Percentiles rank a stretch among this genome's conserved stretches.
Conservation (phyloP, 1,140 invertebrate species). For the Dreissena rostriformis region DNA sequence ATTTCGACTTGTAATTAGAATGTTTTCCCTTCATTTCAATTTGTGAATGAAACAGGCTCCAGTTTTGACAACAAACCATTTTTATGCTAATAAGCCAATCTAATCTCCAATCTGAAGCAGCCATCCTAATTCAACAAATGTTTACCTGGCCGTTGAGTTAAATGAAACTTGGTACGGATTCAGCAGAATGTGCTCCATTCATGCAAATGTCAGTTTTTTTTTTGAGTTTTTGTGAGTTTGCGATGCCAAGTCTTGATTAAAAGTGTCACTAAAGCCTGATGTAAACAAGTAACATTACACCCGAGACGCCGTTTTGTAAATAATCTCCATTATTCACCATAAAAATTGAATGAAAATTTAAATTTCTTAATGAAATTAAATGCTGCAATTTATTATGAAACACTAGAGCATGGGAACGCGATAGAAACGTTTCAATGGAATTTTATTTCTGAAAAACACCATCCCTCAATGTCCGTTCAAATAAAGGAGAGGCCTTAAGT, state of each 20-base stretch:
- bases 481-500: too few species aligned
- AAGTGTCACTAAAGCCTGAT: not conserved
- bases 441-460: too few species aligned
- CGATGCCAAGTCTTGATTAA: not conserved
- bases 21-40: too few species aligned
- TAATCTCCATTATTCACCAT: not conserved
- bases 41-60: conserved; percentile 4
- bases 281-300: conserved; percentile 11
- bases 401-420: conserved; percentile 29
- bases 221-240: not conserved
- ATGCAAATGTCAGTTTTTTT: too few species aligned
- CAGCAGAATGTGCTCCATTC: too few species aligned
- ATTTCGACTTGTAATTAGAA: too few species aligned
- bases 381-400: conserved; percentile 51
- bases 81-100: not conserved
- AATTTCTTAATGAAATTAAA: conserved; percentile 44
- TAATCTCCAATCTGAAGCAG: not conserved
- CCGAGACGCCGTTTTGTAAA: not conserved
- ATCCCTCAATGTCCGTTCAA: too few species aligned
- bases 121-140: too few species aligned
- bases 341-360: conserved; percentile 41
- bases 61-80: conserved; percentile 1
- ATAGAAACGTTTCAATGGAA: conserved; percentile 9
- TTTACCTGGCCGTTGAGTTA: too few species aligned
- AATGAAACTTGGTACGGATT: too few species aligned